Percentiles rank a stretch among this genome's conserved stretches.
These are phyloP conservation scores for Bucorvus abyssinicus DNA, from an alignment of 2,797 vertebrate species.

Conservation along the genomic window DNA sequence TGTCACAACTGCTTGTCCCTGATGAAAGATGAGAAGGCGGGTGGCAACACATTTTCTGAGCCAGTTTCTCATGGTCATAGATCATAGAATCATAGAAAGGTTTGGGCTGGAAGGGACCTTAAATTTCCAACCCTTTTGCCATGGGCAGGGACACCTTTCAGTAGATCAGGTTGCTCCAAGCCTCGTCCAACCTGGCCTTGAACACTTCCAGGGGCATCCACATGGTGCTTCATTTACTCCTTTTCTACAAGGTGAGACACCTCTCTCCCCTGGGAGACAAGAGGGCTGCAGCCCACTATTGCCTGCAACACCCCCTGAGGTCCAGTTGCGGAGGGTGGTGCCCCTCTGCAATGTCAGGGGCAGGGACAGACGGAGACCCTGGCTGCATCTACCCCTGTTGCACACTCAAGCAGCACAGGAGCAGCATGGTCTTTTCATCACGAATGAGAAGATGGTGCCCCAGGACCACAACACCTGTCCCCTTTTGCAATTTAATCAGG, in stretches of 20 bases:
- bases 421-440: constrained; percentile 48
- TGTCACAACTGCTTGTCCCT: neutral
- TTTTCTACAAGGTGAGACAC: neutral
- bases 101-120: neutral
- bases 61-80: neutral
- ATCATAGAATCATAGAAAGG: neutral
- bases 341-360: neutral
- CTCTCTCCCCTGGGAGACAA: accelerated
- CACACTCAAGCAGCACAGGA: neutral
- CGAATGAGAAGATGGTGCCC: constrained; percentile 46
- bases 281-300: neutral
- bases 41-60: neutral
- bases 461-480: neutral
- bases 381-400: neutral
- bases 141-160: neutral
- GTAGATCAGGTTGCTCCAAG: neutral
- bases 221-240: neutral
- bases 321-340: neutral
- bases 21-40: neutral
- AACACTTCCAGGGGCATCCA: neutral
- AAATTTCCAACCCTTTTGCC: neutral
- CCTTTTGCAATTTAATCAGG: constrained; percentile 27
- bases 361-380: neutral
- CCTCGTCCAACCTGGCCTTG: accelerated
- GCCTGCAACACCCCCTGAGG: neutral